Percentiles rank a stretch among this genome's conserved stretches.
phyloP scores from a whole-genome alignment of 2,113 vertebrate genomes.

The Tympanuchus pallidicinctus region DNA sequence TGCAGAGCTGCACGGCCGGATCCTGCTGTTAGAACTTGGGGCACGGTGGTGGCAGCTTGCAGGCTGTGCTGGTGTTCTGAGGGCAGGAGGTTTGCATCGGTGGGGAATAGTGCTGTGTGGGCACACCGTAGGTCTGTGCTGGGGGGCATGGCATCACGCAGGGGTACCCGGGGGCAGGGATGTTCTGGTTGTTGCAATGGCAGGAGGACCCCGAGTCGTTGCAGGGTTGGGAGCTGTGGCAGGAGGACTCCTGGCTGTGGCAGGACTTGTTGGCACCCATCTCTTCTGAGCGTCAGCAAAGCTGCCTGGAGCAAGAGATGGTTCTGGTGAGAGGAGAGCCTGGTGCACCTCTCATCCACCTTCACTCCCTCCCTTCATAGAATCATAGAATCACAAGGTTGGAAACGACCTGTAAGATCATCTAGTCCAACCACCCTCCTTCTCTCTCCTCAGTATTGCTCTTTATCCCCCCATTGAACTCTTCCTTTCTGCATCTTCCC shows the following conservation, averaged over 20 bases:
- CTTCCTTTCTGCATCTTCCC: neutral
- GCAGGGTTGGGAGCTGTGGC: neutral
- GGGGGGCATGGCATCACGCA: neutral
- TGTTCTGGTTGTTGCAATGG: conserved; percentile 36
- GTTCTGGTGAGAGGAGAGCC: fast-evolving
- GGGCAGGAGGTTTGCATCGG: neutral
- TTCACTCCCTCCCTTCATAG: fast-evolving
- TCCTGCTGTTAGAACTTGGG: neutral
- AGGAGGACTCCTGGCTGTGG: neutral
- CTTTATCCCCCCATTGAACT: neutral
- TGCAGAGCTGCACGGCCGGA: fast-evolving
- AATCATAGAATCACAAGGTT: too few species aligned
- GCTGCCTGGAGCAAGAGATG: neutral
- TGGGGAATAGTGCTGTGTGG: fast-evolving
- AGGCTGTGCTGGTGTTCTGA: neutral
- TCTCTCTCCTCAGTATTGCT: neutral
- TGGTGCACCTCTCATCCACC: fast-evolving
- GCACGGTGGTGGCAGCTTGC: fast-evolving
- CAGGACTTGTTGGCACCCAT: neutral
- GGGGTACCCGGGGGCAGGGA: neutral
- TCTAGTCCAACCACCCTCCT: neutral
- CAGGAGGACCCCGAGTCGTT: neutral
- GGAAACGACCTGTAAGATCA: too few species aligned
- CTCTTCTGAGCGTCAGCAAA: fast-evolving
- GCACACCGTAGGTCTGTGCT: neutral